These are phyloP conservation scores for Antheraea mylitta DNA, from an alignment of 1,140 invertebrate species.

Conservation along the genomic window DNA sequence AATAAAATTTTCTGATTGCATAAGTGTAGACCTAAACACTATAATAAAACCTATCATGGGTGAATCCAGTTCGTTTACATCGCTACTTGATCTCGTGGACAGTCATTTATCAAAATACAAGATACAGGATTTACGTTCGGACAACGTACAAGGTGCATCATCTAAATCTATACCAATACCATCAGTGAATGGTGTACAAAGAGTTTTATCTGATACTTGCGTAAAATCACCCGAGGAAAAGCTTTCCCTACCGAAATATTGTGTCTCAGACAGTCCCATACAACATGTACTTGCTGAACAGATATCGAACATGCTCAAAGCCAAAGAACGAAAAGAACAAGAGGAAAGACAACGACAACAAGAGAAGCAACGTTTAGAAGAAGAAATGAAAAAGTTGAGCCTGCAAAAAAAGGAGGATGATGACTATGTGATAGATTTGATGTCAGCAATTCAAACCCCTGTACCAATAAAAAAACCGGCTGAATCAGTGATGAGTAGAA, in stretches of 20 bases:
- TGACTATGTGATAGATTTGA: constrained; percentile 46
- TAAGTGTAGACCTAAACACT: background rate
- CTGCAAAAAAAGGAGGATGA: constrained; percentile 28
- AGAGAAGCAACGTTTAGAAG: constrained; percentile 36
- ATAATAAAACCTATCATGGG: constrained; percentile 25
- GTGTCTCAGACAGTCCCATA: constrained; percentile 45
- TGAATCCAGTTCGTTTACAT: constrained; percentile 45
- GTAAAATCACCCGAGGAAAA: constrained; percentile 24
- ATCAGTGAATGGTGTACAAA: background rate
- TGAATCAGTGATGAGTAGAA: constrained; percentile 23
- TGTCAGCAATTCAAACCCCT: constrained; percentile 43
- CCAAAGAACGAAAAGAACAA: constrained; percentile 47
- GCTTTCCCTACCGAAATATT: constrained; percentile 38
- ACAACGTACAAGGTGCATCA: background rate
- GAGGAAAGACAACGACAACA: constrained; percentile 42
- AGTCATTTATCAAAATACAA: constrained; percentile 55
- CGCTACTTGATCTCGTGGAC: constrained; percentile 55
- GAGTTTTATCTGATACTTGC: constrained; percentile 31
- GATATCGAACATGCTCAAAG: constrained; percentile 57
- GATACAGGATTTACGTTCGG: background rate
- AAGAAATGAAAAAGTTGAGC: constrained; percentile 36
- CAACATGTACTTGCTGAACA: constrained; percentile 48
- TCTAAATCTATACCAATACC: constrained; percentile 7
- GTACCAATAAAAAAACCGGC: constrained; percentile 3
- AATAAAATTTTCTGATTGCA: background rate